Conservation (phyloP, 2,888 invertebrate species). For the Diabrotica balteata region DNA sequence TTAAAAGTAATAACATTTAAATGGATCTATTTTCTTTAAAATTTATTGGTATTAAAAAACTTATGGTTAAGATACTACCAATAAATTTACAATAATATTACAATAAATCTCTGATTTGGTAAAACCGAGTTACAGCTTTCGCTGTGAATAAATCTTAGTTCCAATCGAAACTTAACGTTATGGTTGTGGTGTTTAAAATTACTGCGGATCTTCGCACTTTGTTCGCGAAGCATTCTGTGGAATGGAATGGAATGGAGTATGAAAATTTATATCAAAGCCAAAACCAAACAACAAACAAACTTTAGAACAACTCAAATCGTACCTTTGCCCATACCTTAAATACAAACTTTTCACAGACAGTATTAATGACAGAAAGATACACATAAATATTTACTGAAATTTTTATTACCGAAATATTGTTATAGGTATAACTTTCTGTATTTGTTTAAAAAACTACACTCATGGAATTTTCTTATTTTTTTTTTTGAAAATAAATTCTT, state of each 20-base stretch:
- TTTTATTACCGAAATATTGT: too few species aligned
- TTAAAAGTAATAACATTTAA: too few species aligned
- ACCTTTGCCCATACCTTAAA: background rate
- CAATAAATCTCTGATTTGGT: background rate
- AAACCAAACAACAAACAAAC: constrained; percentile 9
- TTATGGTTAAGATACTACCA: too few species aligned
- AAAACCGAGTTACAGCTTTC: background rate
- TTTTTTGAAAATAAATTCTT: too few species aligned
- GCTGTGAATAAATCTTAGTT: constrained; percentile 26
- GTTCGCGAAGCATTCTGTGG: constrained; percentile 11
- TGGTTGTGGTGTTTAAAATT: constrained; percentile 33
- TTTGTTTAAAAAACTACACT: too few species aligned
- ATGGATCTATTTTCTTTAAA: too few species aligned
- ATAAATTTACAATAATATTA: too few species aligned
- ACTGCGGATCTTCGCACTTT: constrained; percentile 31
- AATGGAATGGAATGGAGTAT: constrained; percentile 2
- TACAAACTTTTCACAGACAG: background rate
- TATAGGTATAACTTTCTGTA: too few species aligned
- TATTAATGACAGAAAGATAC: too few species aligned
- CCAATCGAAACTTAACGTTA: constrained; percentile 25
- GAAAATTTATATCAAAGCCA: constrained; percentile 21
- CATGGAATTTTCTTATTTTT: too few species aligned
- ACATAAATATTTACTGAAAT: too few species aligned
- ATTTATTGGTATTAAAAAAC: too few species aligned
- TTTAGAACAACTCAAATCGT: background rate